Evolutionary conservation across 2,888 invertebrate genomes (phyloP), one percentile per base, ranked within the genome.

Genomic region (Auanema freiburgensis): DNA sequence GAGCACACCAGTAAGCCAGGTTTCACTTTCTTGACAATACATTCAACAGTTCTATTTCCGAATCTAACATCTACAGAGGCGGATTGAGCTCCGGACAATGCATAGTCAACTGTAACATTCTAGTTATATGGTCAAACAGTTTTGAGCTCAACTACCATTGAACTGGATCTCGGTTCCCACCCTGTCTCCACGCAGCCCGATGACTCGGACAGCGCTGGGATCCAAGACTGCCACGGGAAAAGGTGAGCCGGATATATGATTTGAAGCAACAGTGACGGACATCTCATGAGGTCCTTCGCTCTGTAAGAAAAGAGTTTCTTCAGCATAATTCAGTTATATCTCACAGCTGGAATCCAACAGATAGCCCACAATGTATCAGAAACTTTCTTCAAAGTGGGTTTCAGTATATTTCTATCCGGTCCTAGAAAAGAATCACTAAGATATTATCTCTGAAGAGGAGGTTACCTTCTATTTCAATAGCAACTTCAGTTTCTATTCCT

Each of bases 1-100:
- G 73, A 59, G 60, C 79, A 79, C 16, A 77, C 71, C 51, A 80
- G 68, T 6, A 80, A 67, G 8, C 82, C 82, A n/a, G 77, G 73
- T 57, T 79, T 81, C 16, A 80, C 66, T 60, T 75, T 71, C 61
- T 78, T 78, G 54, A 80, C 74, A 18, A 70, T 62, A 46, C 59
- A 57, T 1, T 72, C 67, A n/a, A 81, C 61, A 24, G 68, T 46
- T 42, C 76, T 68, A 8, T 71, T 70, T 18, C 75, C 79, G 41
- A 94, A 65, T 91, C 89, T 33, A 92, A 89, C 85, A 91, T 91
- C 85, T 0, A 92, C 91, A 0, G 90, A 89, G 8, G 94, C 78
- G n/a, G 80, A 90, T 3, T 93, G 92, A 59, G 91, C 90, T 1
- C 95, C 95, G 2, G 92, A 93, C 76, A 89, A 89, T 25, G 88